Percentiles rank a stretch among this genome's conserved stretches.
These are phyloP conservation scores for Physella acuta DNA, from an alignment of 1,140 invertebrate species.

Conservation along the genomic window DNA sequence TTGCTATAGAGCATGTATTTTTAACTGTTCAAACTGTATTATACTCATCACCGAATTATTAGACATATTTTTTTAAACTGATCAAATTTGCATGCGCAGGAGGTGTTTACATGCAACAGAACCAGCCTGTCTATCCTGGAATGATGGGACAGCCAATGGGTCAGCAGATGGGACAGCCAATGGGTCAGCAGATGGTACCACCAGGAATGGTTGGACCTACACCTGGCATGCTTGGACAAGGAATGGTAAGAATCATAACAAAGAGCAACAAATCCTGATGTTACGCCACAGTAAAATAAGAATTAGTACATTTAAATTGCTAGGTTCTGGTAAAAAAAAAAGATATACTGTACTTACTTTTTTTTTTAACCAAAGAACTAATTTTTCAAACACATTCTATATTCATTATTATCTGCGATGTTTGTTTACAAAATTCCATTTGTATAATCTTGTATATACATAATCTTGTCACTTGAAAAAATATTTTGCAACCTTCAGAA, in stretches of 20 bases:
- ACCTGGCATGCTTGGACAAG: conserved; percentile 33
- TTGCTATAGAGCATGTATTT: no score
- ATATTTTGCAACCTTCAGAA: not conserved
- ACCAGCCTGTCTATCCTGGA: conserved; percentile 21
- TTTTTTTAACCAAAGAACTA: not conserved
- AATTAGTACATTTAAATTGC: not conserved
- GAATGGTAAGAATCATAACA: not conserved
- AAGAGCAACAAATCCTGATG: not conserved
- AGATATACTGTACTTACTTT: not conserved
- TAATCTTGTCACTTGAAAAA: not conserved
- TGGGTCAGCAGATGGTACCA: conserved; percentile 25
- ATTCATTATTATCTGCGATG: not conserved
- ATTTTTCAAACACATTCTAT: not conserved
- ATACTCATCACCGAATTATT: no score
- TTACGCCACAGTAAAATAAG: not conserved
- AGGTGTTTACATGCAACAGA: conserved; percentile 43
- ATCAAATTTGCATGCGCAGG: conserved; percentile 28
- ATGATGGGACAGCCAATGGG: conserved; percentile 17
- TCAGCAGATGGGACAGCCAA: conserved; percentile 13
- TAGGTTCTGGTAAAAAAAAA: not conserved
- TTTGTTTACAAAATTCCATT: not conserved
- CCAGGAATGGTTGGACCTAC: conserved; percentile 34
- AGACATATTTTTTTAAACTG: no score
- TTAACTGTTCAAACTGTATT: no score
- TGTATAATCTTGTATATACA: not conserved